Evolutionary conservation across 2,888 invertebrate species (phyloP).

Genomic region (Ennomos fuscantarius): DNA sequence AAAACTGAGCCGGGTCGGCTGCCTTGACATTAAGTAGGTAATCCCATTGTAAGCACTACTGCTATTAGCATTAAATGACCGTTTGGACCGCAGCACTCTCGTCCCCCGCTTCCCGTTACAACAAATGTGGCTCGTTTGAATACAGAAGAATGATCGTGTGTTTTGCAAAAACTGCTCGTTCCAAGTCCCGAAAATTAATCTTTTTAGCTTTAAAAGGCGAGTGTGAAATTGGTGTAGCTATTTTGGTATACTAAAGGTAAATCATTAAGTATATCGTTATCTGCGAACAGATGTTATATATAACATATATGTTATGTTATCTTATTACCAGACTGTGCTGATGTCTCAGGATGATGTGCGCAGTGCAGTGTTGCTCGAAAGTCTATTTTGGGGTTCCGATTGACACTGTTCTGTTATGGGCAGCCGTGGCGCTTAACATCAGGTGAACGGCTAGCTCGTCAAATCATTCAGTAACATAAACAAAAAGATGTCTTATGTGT

Average conservation of each 20-base stretch:
- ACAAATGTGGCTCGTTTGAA: conserved; percentile 34
- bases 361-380: too few species aligned
- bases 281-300: too few species aligned
- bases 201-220: conserved; percentile 3
- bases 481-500: too few species aligned
- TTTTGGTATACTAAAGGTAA: neutral
- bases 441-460: too few species aligned
- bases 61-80: conserved; percentile 70
- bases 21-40: conserved; percentile 57
- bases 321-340: too few species aligned
- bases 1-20: conserved; percentile 46
- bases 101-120: conserved; percentile 43
- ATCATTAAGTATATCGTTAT: too few species aligned
- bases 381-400: too few species aligned
- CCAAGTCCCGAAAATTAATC: conserved; percentile 1
- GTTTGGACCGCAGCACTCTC: conserved; percentile 52
- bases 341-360: too few species aligned
- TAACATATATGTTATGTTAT: too few species aligned
- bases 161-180: conserved; percentile 28
- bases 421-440: too few species aligned
- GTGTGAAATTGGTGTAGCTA: neutral
- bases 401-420: too few species aligned
- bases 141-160: conserved; percentile 21
- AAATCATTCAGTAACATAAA: too few species aligned
- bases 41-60: conserved; percentile 68